Conservation (phyloP, 2,888 invertebrate species). For the Parthenolecanium corni region DNA sequence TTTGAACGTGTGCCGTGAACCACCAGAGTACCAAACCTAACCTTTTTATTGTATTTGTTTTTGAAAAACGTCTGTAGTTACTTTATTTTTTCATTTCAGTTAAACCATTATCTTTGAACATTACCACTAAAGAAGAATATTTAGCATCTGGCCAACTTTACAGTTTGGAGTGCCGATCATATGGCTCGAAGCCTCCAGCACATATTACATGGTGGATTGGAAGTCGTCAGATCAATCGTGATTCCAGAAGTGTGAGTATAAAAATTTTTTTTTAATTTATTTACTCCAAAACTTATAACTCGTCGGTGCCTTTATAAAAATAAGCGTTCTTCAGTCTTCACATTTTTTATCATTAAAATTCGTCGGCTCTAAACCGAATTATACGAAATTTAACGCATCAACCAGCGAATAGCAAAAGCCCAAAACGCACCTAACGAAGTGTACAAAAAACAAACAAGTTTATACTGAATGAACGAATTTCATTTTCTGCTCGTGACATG, state of each 20-base stretch:
- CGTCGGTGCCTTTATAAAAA: background rate
- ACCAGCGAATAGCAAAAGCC: background rate
- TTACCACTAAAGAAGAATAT: slow-evolving; percentile 68
- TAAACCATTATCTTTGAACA: slow-evolving; percentile 69
- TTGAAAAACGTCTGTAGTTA: too few relatives aligned
- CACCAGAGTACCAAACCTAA: too few relatives aligned
- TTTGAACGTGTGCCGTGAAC: too few relatives aligned
- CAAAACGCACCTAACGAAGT: slow-evolving; percentile 17
- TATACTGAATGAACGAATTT: slow-evolving; percentile 9
- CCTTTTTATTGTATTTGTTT: too few relatives aligned
- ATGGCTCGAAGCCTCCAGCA: slow-evolving; percentile 73
- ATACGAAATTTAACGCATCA: too few relatives aligned
- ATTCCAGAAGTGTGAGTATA: slow-evolving; percentile 19
- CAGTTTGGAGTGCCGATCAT: slow-evolving; percentile 73
- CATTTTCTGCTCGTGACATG: slow-evolving; percentile 11
- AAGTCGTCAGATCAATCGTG: slow-evolving; percentile 56
- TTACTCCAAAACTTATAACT: background rate
- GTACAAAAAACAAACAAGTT: slow-evolving; percentile 13
- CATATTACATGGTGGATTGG: slow-evolving; percentile 82
- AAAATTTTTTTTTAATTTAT: background rate
- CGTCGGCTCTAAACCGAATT: background rate
- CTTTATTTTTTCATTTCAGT: slow-evolving; percentile 47
- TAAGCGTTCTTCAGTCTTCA: background rate
- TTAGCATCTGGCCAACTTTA: slow-evolving; percentile 73
- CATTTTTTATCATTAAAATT: slow-evolving; percentile 8